Evolutionary conservation across 2,113 vertebrate genomes (phyloP), one percentile per base, ranked within the genome.

Genomic region (Ameiurus melas): DNA sequence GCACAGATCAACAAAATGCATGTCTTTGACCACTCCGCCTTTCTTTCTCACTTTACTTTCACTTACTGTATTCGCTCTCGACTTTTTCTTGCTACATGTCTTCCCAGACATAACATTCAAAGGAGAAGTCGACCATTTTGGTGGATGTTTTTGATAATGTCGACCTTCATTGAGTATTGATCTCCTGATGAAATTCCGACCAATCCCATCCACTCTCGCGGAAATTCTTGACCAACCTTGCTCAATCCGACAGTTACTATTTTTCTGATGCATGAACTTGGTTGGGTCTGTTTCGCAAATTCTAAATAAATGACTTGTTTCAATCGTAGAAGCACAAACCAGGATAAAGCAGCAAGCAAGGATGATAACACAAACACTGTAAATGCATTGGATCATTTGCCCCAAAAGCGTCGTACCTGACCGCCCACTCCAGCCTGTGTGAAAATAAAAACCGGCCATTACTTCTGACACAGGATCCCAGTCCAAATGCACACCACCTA

Each of bases 1-100:
- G n/a, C 20, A 55, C 47, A 77, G 68, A 80, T 88, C 78, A 87
- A 78, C 73, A 58, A 33, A 57, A 85, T 57, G 20, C 66, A n/a
- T 7, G 13, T 83, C 39, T 12, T 57, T 64, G 6, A 53, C 19
- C 57, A 85, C 47, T 70, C 10, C 22, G 19, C 22, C 10, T n/a
- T 68, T 12, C n/a, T 25, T 43, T 82, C 27, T 73, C 47, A 25
- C 53, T 66, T 58, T 36, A 70, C 55, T 79, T 55, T 14, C 70
- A 36, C 51, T 33, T 30, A 20, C 60, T 85, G 16, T 12, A 25
- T 33, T 25, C 39, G 36, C 47, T 79, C 4, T 51, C 68, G 57
- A 30, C 5, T 77, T 83, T 83, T 70, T 86, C 7, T 53, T 36
- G 68, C 22, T 39, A 3, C 10, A 9, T 83, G 20, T n/a, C 13